Conservation (phyloP, 2,797 vertebrate species). For the Betta splendens region DNA sequence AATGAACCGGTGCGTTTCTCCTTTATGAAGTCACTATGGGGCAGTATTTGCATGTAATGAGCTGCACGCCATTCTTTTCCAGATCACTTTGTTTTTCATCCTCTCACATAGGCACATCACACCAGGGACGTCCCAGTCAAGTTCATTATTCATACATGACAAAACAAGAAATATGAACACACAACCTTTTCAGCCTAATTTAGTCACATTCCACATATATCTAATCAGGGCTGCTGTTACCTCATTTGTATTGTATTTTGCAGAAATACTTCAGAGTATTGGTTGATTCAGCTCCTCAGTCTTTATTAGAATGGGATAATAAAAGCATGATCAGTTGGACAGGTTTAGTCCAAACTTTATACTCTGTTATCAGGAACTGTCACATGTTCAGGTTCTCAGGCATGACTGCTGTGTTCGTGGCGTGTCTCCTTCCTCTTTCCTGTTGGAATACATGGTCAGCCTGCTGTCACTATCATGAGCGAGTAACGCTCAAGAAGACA, state of each 20-base stretch:
- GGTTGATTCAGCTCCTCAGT: too few relatives aligned
- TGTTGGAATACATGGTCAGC: constrained; percentile 20
- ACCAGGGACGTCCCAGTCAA: too few relatives aligned
- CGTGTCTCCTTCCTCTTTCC: neutral
- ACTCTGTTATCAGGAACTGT: neutral
- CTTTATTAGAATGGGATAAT: too few relatives aligned
- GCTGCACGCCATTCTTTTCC: neutral
- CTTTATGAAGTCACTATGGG: constrained; percentile 1
- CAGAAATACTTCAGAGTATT: too few relatives aligned
- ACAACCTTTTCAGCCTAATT: too few relatives aligned
- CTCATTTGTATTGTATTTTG: too few relatives aligned
- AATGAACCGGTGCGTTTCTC: neutral
- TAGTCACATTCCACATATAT: too few relatives aligned
- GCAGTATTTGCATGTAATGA: constrained; percentile 9
- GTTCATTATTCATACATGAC: neutral
- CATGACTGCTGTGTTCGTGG: neutral
- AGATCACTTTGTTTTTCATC: constrained; percentile 18
- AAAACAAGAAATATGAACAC: neutral
- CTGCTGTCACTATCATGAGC: constrained; percentile 9
- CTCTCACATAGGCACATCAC: constrained; percentile 8
- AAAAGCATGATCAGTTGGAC: too few relatives aligned
- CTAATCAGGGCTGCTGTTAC: too few relatives aligned
- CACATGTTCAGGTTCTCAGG: constrained; percentile 4
- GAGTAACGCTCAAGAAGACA: constrained; percentile 12
- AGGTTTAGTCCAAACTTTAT: neutral